phyloP scores from a whole-genome alignment of 2,113 vertebrate genomes.

The Alaudala cheleensis region DNA sequence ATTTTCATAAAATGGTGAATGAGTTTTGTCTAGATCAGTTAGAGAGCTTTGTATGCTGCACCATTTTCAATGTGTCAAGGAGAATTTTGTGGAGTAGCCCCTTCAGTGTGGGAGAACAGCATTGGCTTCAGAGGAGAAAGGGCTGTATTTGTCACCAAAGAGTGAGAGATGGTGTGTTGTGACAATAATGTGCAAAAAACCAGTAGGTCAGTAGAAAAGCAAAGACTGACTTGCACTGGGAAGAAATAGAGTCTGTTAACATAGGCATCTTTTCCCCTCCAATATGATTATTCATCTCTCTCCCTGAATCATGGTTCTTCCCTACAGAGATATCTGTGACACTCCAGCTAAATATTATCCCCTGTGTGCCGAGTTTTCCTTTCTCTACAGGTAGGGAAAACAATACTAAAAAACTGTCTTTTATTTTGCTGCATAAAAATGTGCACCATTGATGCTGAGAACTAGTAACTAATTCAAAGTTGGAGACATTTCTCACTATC shows the following conservation, averaged over 20 bases:
- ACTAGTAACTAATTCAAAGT: background rate
- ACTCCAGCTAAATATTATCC: background rate
- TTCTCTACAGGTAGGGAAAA: background rate
- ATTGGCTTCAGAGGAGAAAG: background rate
- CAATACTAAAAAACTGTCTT: background rate
- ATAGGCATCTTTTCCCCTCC: background rate
- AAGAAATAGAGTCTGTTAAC: background rate
- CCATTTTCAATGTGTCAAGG: background rate
- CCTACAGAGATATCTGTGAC: background rate
- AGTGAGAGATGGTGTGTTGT: background rate
- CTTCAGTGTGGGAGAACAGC: background rate
- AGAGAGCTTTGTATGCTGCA: background rate
- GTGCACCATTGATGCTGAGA: background rate
- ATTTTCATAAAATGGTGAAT: background rate
- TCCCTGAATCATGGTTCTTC: background rate
- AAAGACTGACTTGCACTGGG: background rate
- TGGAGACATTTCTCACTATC: conserved; percentile 22
- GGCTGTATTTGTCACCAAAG: background rate
- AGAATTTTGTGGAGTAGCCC: background rate
- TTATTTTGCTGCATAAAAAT: conserved; percentile 26
- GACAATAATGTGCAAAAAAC: background rate
- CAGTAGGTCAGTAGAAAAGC: background rate
- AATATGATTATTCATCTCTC: background rate
- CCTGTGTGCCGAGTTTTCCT: background rate
- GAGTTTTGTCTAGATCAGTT: background rate